Percentiles rank a stretch among this genome's conserved stretches.
These are phyloP conservation scores for Eulithis testata DNA, from an alignment of 2,888 invertebrate species.

Conservation along the genomic window DNA sequence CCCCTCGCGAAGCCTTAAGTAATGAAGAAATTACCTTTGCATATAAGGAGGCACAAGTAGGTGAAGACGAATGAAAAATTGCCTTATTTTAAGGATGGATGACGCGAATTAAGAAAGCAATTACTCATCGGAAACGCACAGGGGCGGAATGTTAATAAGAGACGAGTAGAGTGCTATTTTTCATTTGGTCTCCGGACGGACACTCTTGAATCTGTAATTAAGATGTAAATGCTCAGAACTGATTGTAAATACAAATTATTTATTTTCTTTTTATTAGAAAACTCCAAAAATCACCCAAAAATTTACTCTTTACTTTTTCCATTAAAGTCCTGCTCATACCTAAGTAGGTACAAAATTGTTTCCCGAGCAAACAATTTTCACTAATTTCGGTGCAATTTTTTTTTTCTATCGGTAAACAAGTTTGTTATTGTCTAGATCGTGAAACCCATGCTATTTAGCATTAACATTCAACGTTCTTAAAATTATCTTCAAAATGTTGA, in stretches of 20 bases:
- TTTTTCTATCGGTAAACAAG: no score
- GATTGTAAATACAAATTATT: slow-evolving; percentile 25
- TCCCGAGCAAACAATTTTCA: no score
- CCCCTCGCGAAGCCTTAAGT: slow-evolving; percentile 30
- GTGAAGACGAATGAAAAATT: slow-evolving; percentile 79
- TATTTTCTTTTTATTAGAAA: background rate
- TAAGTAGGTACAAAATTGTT: no score
- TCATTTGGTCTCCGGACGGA: slow-evolving; percentile 70
- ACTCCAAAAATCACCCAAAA: background rate
- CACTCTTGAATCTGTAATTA: slow-evolving; percentile 70
- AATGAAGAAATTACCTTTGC: slow-evolving; percentile 37
- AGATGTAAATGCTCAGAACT: slow-evolving; percentile 59
- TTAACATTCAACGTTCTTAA: no score
- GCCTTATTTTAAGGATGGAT: slow-evolving; percentile 83
- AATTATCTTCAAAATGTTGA: no score
- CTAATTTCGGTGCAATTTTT: no score
- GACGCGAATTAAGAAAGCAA: slow-evolving; percentile 84
- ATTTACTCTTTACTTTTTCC: no score
- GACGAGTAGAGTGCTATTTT: slow-evolving; percentile 75
- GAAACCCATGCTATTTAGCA: no score
- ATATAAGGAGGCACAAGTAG: slow-evolving; percentile 41
- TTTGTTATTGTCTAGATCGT: no score
- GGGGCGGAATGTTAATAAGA: slow-evolving; percentile 83
- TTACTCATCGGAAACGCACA: slow-evolving; percentile 82
- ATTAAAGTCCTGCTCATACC: no score